Conservation (phyloP, 1,140 invertebrate genomes). For the Lineus longissimus region DNA sequence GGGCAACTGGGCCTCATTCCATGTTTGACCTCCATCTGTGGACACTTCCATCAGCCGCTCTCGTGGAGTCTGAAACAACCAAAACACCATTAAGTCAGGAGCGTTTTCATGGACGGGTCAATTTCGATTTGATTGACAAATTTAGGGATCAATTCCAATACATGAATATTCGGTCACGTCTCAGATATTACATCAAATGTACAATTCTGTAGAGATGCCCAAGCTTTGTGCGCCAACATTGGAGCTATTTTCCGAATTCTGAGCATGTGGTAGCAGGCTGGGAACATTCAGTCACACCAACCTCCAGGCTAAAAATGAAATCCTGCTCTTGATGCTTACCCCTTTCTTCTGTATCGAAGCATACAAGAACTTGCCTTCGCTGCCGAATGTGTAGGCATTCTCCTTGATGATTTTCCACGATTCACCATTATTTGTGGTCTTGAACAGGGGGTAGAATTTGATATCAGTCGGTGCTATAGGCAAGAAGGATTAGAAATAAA, state of each 20-base stretch:
- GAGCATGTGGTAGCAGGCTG: too few relatives aligned
- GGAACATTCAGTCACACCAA: too few relatives aligned
- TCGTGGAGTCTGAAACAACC: background rate
- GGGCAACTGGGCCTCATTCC: conserved; percentile 42
- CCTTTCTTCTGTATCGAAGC: conserved; percentile 28
- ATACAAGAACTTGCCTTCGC: conserved; percentile 43
- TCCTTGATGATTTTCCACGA: conserved; percentile 23
- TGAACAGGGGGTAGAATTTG: conserved; percentile 20
- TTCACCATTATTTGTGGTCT: conserved; percentile 21
- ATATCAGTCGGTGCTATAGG: conserved; percentile 7
- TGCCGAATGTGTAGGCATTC: conserved; percentile 33
- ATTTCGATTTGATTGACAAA: too few relatives aligned
- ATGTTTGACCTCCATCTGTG: conserved; percentile 37
- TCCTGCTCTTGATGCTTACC: conserved; percentile 18
- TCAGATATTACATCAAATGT: too few relatives aligned
- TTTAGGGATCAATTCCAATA: too few relatives aligned
- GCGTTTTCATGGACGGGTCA: too few relatives aligned
- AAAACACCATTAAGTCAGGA: background rate
- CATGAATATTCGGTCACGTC: too few relatives aligned
- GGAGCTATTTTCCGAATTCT: too few relatives aligned
- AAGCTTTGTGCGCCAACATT: too few relatives aligned
- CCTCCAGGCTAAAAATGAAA: too few relatives aligned
- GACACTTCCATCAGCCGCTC: conserved; percentile 38
- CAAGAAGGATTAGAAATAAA: background rate
- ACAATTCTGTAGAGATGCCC: too few relatives aligned